Evolutionary conservation across 2,888 invertebrate genomes (phyloP), one percentile per base, ranked within the genome.

Genomic region (Mesorhabditis belari): DNA sequence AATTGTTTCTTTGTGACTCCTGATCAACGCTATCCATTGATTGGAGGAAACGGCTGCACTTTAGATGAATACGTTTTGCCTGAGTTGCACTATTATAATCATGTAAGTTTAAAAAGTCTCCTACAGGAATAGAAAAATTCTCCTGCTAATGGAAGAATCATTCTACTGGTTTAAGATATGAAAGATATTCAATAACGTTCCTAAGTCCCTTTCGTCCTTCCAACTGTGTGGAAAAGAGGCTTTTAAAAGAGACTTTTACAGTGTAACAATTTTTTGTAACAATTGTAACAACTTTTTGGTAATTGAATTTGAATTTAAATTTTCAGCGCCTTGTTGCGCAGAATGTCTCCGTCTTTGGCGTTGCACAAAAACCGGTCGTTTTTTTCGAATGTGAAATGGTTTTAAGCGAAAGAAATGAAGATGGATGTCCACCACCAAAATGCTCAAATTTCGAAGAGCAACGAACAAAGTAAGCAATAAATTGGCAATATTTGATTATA

Each of bases 381-480:
- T 68, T 69, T 54, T 77, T 72, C 58, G 70, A 74, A 52, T 77
- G 77, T 44, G 70, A 75, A 66, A 53, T 77, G 23, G 67, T 61
- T 21, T 64, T 77, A 5, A 35, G 12, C 44, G 44, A 35, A 35
- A 9, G 44, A 1, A n/a, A 35, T 35, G 44, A 35, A 17, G 12
- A 35, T 35, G 44, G 44, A n/a, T 35, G 44, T 2, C 44, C 12
- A 2, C 44, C 44, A 35, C 44, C 44, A 9, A n/a, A n/a, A n/a
- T n/a, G n/a, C n/a, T n/a, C n/a, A n/a, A n/a, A n/a, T n/a, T n/a
- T n/a, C n/a, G n/a, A n/a, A n/a, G n/a, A n/a, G n/a, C n/a, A n/a
- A n/a, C n/a, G n/a, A n/a, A n/a, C n/a, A n/a, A n/a, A n/a, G n/a
- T n/a, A n/a, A n/a, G n/a, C n/a, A n/a, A n/a, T n/a, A n/a, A n/a